Percentiles rank a stretch among this genome's conserved stretches.
phyloP scores from a whole-genome alignment of 2,888 invertebrate species.

The Synergus itoensis region DNA sequence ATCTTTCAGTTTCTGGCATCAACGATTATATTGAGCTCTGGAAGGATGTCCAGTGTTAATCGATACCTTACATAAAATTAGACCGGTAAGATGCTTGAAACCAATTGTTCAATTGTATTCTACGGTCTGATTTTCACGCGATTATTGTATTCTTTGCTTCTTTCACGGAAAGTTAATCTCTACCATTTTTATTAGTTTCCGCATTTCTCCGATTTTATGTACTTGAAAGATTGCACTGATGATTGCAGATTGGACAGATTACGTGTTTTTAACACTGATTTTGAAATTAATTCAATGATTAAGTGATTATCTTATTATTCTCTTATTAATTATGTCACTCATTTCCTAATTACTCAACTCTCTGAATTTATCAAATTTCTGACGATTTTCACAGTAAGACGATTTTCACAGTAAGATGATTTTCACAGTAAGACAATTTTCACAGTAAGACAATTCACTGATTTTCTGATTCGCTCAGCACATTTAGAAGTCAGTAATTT shows the following conservation, averaged over 20 bases:
- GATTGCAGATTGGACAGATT: background rate
- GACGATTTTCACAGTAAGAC: too few relatives aligned
- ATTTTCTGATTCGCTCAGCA: too few relatives aligned
- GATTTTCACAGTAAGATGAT: too few relatives aligned
- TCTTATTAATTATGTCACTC: too few relatives aligned
- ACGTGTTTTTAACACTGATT: too few relatives aligned
- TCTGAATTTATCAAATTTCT: too few relatives aligned
- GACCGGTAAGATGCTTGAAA: background rate
- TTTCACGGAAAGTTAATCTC: slow-evolving; percentile 17
- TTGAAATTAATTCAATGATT: too few relatives aligned
- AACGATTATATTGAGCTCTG: background rate
- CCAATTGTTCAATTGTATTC: slow-evolving; percentile 16
- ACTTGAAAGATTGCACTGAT: background rate
- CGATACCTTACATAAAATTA: slow-evolving; percentile 25
- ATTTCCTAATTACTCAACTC: too few relatives aligned
- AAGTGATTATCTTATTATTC: too few relatives aligned
- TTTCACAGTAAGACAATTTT: too few relatives aligned
- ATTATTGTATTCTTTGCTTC: background rate
- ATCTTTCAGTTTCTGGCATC: background rate
- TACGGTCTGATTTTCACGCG: slow-evolving; percentile 26
- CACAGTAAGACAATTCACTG: too few relatives aligned
- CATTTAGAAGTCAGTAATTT: background rate
- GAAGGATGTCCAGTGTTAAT: background rate
- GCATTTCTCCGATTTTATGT: background rate
- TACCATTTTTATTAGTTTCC: background rate